Evolutionary conservation across 2,797 vertebrate genomes (phyloP).

Genomic region (Erpetoichthys calabaricus): DNA sequence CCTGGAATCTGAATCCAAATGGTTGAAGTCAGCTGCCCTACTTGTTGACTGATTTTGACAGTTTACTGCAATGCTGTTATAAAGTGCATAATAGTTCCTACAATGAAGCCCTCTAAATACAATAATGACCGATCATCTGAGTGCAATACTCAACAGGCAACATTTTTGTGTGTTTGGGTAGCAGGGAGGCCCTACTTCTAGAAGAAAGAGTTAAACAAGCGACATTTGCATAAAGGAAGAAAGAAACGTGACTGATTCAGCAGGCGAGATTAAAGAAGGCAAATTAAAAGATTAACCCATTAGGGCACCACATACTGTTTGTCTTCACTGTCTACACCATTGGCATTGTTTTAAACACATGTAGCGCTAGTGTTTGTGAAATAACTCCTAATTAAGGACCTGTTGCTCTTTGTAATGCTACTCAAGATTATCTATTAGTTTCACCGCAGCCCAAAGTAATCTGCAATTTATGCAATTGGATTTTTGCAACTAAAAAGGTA

Average conservation of each 20-base stretch:
- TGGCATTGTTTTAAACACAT: slow-evolving; percentile 9
- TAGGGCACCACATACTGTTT: neutral
- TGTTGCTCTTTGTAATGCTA: neutral
- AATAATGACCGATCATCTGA: too few species aligned
- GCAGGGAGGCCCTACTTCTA: too few species aligned
- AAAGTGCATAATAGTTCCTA: too few species aligned
- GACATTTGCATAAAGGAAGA: slow-evolving; percentile 9
- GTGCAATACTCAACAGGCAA: too few species aligned
- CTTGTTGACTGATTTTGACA: too few species aligned
- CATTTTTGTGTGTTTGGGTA: too few species aligned
- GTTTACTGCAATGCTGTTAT: too few species aligned
- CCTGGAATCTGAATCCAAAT: too few species aligned
- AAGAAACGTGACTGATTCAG: slow-evolving; percentile 2
- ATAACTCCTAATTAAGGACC: slow-evolving; percentile 2
- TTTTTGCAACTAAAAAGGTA: slow-evolving; percentile 13
- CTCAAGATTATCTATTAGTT: too few species aligned
- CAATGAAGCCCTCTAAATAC: too few species aligned
- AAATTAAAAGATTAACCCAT: slow-evolving; percentile 3
- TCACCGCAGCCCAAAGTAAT: slow-evolving; percentile 28
- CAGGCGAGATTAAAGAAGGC: neutral
- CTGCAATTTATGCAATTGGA: slow-evolving; percentile 29
- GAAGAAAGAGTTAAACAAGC: too few species aligned
- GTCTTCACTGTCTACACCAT: slow-evolving; percentile 5
- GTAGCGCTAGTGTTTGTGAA: slow-evolving; percentile 5
- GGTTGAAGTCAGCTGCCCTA: too few species aligned